Percentiles rank a stretch among this genome's conserved stretches.
Evolutionary conservation across 2,888 invertebrate genomes (phyloP).

Genomic region (Tenthredo amoena): DNA sequence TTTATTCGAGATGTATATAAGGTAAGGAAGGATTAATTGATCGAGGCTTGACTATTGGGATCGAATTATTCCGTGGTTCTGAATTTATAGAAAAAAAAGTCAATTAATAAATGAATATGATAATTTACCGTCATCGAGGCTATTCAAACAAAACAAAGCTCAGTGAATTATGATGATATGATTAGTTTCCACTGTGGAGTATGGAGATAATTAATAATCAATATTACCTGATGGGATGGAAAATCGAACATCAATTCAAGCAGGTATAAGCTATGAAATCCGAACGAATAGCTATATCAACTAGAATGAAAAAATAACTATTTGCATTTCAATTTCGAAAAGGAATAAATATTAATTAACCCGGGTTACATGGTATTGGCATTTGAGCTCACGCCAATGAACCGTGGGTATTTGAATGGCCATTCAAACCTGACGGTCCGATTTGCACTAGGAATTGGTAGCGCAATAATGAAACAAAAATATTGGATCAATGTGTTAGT

Average conservation of each 20-base stretch:
- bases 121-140: background rate
- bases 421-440: slow-evolving; percentile 5
- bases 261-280: background rate
- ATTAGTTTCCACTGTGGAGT: background rate
- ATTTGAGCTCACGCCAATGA: slow-evolving; percentile 11
- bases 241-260: background rate
- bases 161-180: background rate
- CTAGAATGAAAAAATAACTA: background rate
- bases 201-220: background rate
- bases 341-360: slow-evolving; percentile 19
- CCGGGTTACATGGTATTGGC: background rate
- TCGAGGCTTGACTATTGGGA: background rate
- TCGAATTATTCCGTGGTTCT: background rate
- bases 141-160: background rate
- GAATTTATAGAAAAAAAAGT: background rate
- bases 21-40: background rate
- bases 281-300: background rate
- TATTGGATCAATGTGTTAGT: background rate
- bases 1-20: background rate
- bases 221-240: background rate
- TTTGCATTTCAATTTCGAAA: background rate
- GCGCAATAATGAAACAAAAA: background rate
- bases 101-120: background rate
- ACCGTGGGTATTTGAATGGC: slow-evolving; percentile 3
- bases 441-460: slow-evolving; percentile 10